Base-by-base conservation (phyloP, 2,797 vertebrate species). In the Borostomias antarcticus region DNA sequence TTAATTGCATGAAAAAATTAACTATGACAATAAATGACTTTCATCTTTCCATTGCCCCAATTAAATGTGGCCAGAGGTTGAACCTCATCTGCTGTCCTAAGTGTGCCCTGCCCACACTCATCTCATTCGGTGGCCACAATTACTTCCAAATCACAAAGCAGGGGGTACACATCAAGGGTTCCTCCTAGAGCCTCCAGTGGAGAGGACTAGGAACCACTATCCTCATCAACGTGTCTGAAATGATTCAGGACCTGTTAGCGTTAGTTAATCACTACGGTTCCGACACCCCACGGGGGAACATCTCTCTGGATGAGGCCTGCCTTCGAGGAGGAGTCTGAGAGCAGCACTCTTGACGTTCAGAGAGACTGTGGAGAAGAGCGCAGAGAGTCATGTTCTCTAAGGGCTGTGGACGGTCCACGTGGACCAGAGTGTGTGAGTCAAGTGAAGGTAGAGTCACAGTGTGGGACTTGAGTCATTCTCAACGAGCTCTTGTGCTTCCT, bases 171-270 rank as follows among this genome's bases (percentile, higher is more conserved):
- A n/a, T n/a, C n/a, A n/a, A n/a, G n/a, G n/a, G n/a, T n/a, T n/a
- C n/a, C 79, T 76, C 71, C 72, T 77, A 66, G 85, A 83, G 72
- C 78, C 73, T 73, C 69, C 79, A 78, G 80, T 68, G 74, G 64
- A 67, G 76, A 61, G 68, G 73, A 82, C 83, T n/a, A n/a, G n/a
- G 72, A 76, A 70, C 76, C 77, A 59, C 69, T 26, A 2, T 62
- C 81, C 80, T 82, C 80, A 83, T 86, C 70, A 81, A 77, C 78
- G 76, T 80, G 82, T 86, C 81, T 68, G 77, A 74, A 72, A 85
- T 33, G 47, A 73, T 80, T 83, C 85, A 75, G 64, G 66, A 79
- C 76, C 62, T 68, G 78, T 87, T 81, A 77, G 51, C 62, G 40
- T 53, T 37, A 68, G 71, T 86, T 64, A 77, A 76, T 68, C 23